Evolutionary conservation across 2,797 vertebrate species (phyloP).

Genomic region (Urophycis tenuis): DNA sequence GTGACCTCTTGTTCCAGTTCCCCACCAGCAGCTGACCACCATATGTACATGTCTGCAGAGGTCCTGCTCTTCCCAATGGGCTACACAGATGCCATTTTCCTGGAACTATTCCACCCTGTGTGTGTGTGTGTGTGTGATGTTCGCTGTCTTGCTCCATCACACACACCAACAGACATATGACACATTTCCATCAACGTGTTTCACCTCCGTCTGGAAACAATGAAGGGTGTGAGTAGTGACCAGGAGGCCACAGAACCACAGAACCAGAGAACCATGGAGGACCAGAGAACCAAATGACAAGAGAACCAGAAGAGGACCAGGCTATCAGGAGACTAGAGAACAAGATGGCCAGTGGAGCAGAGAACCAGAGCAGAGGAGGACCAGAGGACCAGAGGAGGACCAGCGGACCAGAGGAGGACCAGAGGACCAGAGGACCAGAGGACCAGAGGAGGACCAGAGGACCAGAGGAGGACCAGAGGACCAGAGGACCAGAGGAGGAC

Average conservation of each 20-base stretch:
- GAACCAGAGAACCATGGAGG: neutral
- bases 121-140: conserved; percentile 25
- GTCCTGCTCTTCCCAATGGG: conserved; percentile 57
- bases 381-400: neutral
- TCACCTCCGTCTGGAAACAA: conserved; percentile 62
- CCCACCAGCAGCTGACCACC: conserved; percentile 58
- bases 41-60: conserved; percentile 56
- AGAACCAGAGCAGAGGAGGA: neutral
- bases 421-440: too few species aligned
- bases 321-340: neutral
- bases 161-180: conserved; percentile 31
- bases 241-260: neutral
- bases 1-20: conserved; percentile 54
- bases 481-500: too few species aligned
- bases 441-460: too few species aligned
- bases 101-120: conserved; percentile 52
- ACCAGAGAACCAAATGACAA: neutral
- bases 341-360: neutral
- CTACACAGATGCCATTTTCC: conserved; percentile 67
- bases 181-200: conserved; percentile 51
- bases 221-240: conserved; percentile 53
- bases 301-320: neutral
- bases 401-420: neutral
- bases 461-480: too few species aligned
- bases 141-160: conserved; percentile 2